Base-by-base conservation (phyloP, 1,140 invertebrate genomes). In the Xylocopa sonorina region DNA sequence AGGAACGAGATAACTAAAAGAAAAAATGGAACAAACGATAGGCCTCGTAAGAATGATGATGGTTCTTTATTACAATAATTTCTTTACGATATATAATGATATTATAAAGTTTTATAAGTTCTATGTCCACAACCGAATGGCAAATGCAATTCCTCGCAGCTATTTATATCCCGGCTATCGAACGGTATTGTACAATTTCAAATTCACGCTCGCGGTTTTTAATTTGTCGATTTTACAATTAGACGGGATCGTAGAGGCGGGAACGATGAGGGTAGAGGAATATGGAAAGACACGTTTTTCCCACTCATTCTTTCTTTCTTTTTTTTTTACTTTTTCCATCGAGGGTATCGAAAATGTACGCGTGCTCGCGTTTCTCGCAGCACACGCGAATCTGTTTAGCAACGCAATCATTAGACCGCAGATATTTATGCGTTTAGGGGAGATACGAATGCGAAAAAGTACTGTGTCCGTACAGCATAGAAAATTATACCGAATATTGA, bases 61-160 rank as follows among this genome's bases (percentile, higher is more conserved):
- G 82, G 53, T 82, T 87, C 80, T 90, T 91, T 90, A 90, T 91
- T 90, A 90, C 85, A 90, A 88, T 84, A 90, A 89, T 90, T 89
- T 88, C 34, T 71, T 85, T 90, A 84, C 64, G 71, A 81, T 83
- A 73, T 85, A 88, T 83, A 89, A 88, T 88, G 85, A 90, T 91
- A 91, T 78, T 90, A 91, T 91, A 91, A 90, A 91, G 86, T 90
- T 91, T 87, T 92, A 91, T 91, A 91, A 90, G 85, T 85, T 90
- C 87, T 91, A 91, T 90, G 78, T 91, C 89, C 90, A 91, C 88
- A 91, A 91, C 90, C 91, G 86, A 87, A 88, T 89, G 90, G 89
- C 89, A 90, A 90, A 90, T 89, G 84, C 82, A 91, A 88, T 85
- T 88, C 67, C 71, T 85, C 83, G 75, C 68, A 78, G 79, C 73